Evolutionary conservation across 2,113 vertebrate species (phyloP), one percentile per base, ranked within the genome.

Genomic region (Leptodactylus fuscus): DNA sequence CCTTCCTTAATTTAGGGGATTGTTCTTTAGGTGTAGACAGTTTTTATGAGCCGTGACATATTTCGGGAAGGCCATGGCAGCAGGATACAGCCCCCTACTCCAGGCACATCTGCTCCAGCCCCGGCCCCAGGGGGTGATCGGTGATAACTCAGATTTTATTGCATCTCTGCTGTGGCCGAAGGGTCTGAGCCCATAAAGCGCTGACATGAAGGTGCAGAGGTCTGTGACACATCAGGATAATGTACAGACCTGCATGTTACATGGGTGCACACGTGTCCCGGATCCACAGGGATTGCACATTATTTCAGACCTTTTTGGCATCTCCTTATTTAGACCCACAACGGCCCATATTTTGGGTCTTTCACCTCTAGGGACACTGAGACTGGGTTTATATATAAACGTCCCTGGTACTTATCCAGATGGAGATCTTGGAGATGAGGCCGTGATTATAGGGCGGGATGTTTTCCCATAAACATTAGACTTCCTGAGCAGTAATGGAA

Each of bases 201-300:
- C 5, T 51, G 22, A 53, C 24, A 53, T 55, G 18, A 78, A 78
- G 75, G 75, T 55, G 29, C 75, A 55, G 48, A 78, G 44, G 38
- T 51, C 46, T 5, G 74, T n/a, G 27, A 49, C 73, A 49, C 4
- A 18, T 49, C 73, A 49, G 2, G 15, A 7, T 15, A 15, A 5
- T 16, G 11, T 9, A 13, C 0, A 24, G 22, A 24, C 53, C n/a
- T 24, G 32, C 15, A 67, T 67, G 13, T 67, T 34, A 67, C 8
- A 67, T 60, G 11, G 9, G 5, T 6, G 41, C 9, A 9, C 41
- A n/a, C n/a, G n/a, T n/a, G n/a, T n/a, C n/a, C n/a, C n/a, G n/a
- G n/a, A n/a, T n/a, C n/a, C n/a, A n/a, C n/a, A n/a, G n/a, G n/a
- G n/a, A n/a, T n/a, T n/a, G n/a, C n/a, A n/a, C n/a, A n/a, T n/a